Evolutionary conservation across 2,797 vertebrate species (phyloP), one percentile per base, ranked within the genome.

Genomic region (Rhynchonycteris naso): DNA sequence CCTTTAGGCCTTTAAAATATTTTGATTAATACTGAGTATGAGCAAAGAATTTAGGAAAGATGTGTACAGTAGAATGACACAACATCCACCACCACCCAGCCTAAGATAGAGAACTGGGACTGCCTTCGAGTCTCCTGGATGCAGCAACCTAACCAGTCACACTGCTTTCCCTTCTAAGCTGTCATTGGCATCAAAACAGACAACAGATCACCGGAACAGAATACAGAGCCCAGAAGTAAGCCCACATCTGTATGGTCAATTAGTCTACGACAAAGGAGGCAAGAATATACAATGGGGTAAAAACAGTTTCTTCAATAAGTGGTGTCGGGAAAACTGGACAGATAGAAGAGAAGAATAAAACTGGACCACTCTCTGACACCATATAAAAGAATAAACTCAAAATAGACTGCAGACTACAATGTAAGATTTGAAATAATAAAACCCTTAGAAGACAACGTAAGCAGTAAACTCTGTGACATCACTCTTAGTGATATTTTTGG

Each of bases 1-100:
- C 50, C 74, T 71, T 69, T 52, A 87, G 9, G 38, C 83, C 35
- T 93, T 94, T 89, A 89, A 85, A 88, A 74, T 79, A 54, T 47
- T 83, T 92, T 78, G 30, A 59, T 92, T 69, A 76, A 74, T 76
- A 87, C 0, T 38, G 7, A 94, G 16, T 28, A 68, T n/a, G 28
- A 63, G 79, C 43, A 79, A 85, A 69, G 3, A 91, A 91, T 66
- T 59, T 54, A 61, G 59, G 10, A 87, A 91, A 33, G 26, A 33
- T 13, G 18, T 65, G 28, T 33, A 16, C 26, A 28, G 50, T 15
- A 28, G 52, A 84, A 94, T 21, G 30, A 69, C 18, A 43, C 26
- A 54, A 75, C 26, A 76, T 69, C 50, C 65, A 47, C 4, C 5
- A 61, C 43, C 50, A 66, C 11, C n/a, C 21, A 63, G 24, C 68